Conservation (phyloP, 2,797 vertebrate genomes). For the Novumbra hubbsi region DNA sequence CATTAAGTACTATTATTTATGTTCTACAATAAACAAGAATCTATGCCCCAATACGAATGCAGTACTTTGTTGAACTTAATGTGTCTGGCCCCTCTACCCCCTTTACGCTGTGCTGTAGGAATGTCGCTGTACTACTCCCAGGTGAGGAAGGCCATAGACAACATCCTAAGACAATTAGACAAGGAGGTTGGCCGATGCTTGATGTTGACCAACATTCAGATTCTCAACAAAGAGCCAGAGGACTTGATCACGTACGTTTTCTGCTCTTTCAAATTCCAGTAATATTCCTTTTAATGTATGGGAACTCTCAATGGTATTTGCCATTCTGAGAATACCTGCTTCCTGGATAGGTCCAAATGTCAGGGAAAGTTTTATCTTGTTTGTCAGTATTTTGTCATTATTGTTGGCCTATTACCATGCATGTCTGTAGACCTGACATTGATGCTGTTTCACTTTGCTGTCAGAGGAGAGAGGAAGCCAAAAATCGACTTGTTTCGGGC, state of each 20-base stretch:
- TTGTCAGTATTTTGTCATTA: not conserved
- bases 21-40: not conserved
- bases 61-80: not conserved
- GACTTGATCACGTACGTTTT: constrained; percentile 98
- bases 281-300: not conserved
- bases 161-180: constrained; percentile 93
- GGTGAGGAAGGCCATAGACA: constrained; percentile 93
- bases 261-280: not conserved
- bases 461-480: constrained; percentile 94
- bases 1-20: not conserved
- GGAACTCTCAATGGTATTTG: not conserved
- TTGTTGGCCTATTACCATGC: not conserved
- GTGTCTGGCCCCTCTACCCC: constrained; percentile 16
- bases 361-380: not conserved
- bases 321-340: not conserved
- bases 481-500: constrained; percentile 98
- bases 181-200: constrained; percentile 98
- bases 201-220: constrained; percentile 98
- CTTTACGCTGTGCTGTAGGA: constrained; percentile 69
- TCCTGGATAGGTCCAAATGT: not conserved
- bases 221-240: constrained; percentile 97
- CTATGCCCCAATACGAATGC: not conserved
- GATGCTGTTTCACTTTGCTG: constrained; percentile 13
- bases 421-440: not conserved
- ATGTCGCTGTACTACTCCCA: constrained; percentile 97